Evolutionary conservation across 2,888 invertebrate species (phyloP), one percentile per base, ranked within the genome.

Genomic region (Strigamia transsilvanica): DNA sequence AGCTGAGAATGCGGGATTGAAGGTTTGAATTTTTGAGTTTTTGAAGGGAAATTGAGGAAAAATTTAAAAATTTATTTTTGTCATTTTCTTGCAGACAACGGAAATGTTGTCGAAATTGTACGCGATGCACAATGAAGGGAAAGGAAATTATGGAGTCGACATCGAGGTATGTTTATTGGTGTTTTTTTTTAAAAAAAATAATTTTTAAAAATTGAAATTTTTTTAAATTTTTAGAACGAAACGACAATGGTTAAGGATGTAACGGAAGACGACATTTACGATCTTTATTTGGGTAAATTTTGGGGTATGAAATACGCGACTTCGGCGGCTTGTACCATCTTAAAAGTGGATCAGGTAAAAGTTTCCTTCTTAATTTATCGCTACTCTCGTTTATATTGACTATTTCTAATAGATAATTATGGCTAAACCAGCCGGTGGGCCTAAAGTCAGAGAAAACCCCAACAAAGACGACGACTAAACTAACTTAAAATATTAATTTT

Each of bases 261-360:
- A 0, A 90, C 91, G 12, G 92, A 94, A 86, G 92, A 92, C 80
- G 93, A 92, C 84, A 92, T 99, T 84, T 89, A 93, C 81, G 98
- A 98, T 90, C 90, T 96, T 83, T 98, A 92, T 88, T 88, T 93
- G 77, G 91, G 93, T 34, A 99, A 99, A 88, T 91, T 92, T 87
- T 99, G 98, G 97, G 98, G 93, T 3, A 89, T 99, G 82, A 97
- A 98, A 88, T 97, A 99, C 89, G 98, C 99, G 0, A 94, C 96
- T 0, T 93, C 94, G 84, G 97, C 97, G 0, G 97, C 98, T 12
- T 92, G 94, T 83, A 98, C 98, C 0, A 94, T 98, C 85, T 91
- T 99, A 38, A 93, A 94, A 88, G 96, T 99, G 34, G 97, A 98
- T 89, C 97, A 98, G 90, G 89, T 89, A 84, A 80, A 83, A 38